Evolutionary conservation across 2,888 invertebrate genomes (phyloP).

Genomic region (Phengaris arion): DNA sequence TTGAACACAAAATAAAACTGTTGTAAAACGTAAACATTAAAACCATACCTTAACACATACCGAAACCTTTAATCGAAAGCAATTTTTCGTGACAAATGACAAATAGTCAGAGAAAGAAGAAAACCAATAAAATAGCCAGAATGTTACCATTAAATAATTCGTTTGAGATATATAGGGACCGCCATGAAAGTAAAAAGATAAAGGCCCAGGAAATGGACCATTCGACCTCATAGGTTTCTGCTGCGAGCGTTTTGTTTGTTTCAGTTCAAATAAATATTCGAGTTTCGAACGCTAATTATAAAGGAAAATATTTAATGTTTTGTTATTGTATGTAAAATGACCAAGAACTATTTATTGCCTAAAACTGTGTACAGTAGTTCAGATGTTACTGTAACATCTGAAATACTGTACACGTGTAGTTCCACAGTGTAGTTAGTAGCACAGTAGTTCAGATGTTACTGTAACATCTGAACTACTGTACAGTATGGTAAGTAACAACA

Average conservation of each 20-base stretch:
- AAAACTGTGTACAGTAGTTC: too few species aligned
- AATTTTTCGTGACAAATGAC: constrained; percentile 14
- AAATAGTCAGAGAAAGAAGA: constrained; percentile 13
- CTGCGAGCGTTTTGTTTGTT: constrained; percentile 15
- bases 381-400: too few species aligned
- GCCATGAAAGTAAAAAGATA: constrained; percentile 28
- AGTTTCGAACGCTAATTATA: constrained; percentile 23
- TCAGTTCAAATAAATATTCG: constrained; percentile 23
- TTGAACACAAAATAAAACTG: neutral
- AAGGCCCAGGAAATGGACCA: constrained; percentile 27
- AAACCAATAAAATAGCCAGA: constrained; percentile 27
- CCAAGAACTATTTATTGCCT: too few species aligned
- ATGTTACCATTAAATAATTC: constrained; percentile 25
- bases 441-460: too few species aligned
- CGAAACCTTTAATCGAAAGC: constrained; percentile 16
- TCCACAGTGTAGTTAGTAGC: too few species aligned
- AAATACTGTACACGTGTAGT: too few species aligned
- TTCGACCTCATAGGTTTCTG: constrained; percentile 9
- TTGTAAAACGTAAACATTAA: neutral
- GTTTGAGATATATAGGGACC: constrained; percentile 23
- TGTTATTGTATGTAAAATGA: neutral
- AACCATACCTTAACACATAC: neutral
- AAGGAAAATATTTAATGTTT: constrained; percentile 18
- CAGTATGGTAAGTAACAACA: too few species aligned
- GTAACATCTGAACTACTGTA: too few species aligned